Percentiles rank a stretch among this genome's conserved stretches.
Conservation (phyloP, 2,888 invertebrate species). For the Globia sparganii region DNA sequence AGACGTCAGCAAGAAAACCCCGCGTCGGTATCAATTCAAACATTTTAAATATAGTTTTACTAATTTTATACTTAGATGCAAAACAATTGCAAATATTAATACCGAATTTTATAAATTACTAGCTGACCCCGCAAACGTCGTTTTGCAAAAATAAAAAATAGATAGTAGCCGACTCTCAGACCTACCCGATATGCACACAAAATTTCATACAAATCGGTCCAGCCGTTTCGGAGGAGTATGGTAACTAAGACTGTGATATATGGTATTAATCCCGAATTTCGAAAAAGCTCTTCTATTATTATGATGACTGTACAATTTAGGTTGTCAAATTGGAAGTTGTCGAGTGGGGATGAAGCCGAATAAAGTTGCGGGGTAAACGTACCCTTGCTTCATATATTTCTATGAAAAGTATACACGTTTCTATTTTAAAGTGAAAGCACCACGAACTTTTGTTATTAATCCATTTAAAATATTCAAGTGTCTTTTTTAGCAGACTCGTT, state of each 20-base stretch:
- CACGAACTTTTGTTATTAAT: conserved; percentile 26
- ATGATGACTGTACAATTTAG: not conserved
- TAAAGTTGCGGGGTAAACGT: conserved; percentile 27
- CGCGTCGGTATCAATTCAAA: not conserved
- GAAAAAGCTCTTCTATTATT: no score
- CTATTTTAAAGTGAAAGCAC: conserved; percentile 36
- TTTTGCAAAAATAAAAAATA: no score
- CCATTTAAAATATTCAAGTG: conserved; percentile 35
- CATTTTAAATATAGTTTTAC: no score
- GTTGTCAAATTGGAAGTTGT: not conserved
- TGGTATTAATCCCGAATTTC: no score
- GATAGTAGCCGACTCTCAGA: no score
- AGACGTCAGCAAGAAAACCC: no score
- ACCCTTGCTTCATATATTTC: conserved; percentile 40
- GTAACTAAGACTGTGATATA: no score
- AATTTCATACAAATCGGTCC: no score
- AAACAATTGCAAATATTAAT: not conserved
- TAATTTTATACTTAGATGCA: not conserved
- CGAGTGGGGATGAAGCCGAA: conserved; percentile 17
- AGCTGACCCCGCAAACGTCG: no score
- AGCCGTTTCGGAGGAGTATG: no score
- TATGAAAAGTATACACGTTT: conserved; percentile 51
- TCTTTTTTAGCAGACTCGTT: conserved; percentile 1
- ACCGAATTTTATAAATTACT: no score
- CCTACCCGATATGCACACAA: no score